These are phyloP conservation scores for Neopelma chrysocephalum DNA, from an alignment of 2,797 vertebrate genomes.

Conservation along the genomic window DNA sequence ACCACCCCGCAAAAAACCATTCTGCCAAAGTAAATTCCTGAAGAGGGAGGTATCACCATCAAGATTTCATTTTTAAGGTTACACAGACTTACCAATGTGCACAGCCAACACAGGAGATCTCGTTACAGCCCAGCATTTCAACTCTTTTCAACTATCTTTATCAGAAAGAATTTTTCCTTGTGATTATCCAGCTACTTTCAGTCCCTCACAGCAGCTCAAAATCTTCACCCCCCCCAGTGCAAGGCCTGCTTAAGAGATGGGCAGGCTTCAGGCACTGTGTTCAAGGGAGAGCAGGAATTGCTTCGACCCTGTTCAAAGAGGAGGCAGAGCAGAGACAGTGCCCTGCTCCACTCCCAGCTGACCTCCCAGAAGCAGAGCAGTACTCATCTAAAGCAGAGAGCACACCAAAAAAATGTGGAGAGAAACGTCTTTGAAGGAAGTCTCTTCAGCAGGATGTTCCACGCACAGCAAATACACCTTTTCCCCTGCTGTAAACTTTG, in stretches of 20 bases:
- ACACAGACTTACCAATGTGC: background rate
- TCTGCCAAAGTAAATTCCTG: background rate
- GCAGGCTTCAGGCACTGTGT: background rate
- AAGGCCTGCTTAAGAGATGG: background rate
- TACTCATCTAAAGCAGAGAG: background rate
- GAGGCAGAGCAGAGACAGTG: background rate
- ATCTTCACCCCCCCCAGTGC: background rate
- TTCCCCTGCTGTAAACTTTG: background rate
- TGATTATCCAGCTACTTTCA: constrained; percentile 33
- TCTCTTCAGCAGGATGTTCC: background rate
- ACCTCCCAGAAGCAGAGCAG: background rate
- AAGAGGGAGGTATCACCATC: background rate
- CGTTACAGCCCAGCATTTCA: background rate
- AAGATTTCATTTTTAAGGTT: background rate
- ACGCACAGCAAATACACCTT: background rate
- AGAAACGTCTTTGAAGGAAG: background rate
- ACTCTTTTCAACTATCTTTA: constrained; percentile 25
- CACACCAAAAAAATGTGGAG: rapidly evolving
- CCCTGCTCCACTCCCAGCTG: background rate
- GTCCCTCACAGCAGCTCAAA: background rate
- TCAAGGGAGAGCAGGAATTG: background rate
- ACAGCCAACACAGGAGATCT: background rate
- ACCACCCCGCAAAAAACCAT: background rate
- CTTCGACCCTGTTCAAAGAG: constrained; percentile 24
- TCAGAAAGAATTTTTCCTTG: constrained; percentile 57